A percentile compares a stretch with the other conserved stretches of the same genome.
Evolutionary conservation across 2,797 vertebrate genomes (phyloP).

Genomic region (Bovichtus diacanthus): DNA sequence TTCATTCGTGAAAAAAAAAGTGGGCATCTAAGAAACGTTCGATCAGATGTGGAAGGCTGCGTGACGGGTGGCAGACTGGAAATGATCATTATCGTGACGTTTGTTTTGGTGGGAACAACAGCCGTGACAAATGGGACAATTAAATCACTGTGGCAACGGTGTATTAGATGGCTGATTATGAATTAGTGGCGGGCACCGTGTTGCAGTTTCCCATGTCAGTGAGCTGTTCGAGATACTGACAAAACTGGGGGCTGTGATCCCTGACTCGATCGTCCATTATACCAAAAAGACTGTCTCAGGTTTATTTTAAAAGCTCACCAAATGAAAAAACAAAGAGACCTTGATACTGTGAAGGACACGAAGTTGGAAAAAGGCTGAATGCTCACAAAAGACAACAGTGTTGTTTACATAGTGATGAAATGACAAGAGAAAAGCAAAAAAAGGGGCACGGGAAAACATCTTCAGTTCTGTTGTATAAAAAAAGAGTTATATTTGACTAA

Average conservation of each 20-base stretch:
- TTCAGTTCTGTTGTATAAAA: neutral
- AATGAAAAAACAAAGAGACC: neutral
- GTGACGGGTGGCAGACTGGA: conserved; percentile 64
- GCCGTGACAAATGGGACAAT: conserved; percentile 86
- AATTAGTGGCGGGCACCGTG: conserved; percentile 81
- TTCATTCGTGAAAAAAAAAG: conserved; percentile 45
- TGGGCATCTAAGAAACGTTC: conserved; percentile 55
- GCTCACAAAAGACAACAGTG: neutral
- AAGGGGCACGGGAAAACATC: neutral
- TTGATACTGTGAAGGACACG: neutral
- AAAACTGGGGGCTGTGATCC: neutral
- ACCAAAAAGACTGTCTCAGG: neutral
- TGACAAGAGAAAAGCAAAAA: neutral
- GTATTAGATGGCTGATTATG: conserved; percentile 85
- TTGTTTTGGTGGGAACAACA: conserved; percentile 83
- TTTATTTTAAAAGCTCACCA: conserved; percentile 9
- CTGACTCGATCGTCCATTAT: neutral
- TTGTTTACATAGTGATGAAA: neutral
- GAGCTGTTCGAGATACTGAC: conserved; percentile 60
- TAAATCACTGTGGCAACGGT: conserved; percentile 83
- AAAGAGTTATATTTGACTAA: neutral
- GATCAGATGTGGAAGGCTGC: conserved; percentile 63
- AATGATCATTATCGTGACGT: conserved; percentile 81
- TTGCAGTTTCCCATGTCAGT: conserved; percentile 73
- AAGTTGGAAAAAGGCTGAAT: neutral